Percentiles rank a stretch among this genome's conserved stretches.
Evolutionary conservation across 92 coral and sea anemone genomes (phyloP).

Genomic region (Zoanthus gigantus): DNA sequence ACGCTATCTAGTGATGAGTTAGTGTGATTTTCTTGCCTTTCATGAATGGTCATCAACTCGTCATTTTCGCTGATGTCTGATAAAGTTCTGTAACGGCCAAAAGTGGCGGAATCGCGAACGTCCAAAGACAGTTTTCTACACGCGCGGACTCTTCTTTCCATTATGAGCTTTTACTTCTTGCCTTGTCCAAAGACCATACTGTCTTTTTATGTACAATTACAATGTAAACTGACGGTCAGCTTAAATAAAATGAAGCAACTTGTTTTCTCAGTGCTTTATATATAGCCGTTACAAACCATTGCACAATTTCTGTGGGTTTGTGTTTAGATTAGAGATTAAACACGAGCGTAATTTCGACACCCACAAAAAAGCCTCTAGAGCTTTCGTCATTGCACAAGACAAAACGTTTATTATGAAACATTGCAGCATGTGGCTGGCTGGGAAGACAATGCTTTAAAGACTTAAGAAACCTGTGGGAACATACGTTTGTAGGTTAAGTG

Average conservation of each 20-base stretch:
- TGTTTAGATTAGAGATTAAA: not conserved
- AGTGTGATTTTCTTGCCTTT: not conserved
- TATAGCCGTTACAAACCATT: not conserved
- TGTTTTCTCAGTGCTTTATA: not conserved
- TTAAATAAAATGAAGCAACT: not conserved
- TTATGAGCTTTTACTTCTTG: not conserved
- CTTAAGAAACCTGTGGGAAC: not conserved
- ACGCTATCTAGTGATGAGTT: conserved; percentile 26
- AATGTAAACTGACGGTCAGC: conserved; percentile 23
- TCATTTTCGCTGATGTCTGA: conserved; percentile 73
- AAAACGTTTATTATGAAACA: not conserved
- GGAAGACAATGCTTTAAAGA: not conserved
- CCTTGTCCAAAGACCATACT: not conserved
- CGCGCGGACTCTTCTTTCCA: conserved; percentile 31
- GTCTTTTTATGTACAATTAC: not conserved
- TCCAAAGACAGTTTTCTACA: conserved; percentile 71
- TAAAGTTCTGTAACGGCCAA: conserved; percentile 55
- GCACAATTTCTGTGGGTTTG: not conserved
- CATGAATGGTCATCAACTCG: conserved; percentile 46
- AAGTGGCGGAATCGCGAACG: conserved; percentile 38
- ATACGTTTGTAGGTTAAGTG: not conserved
- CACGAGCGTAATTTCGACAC: not conserved
- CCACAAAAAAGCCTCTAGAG: not conserved
- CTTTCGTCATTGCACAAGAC: not conserved
- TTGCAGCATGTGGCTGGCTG: not conserved